phyloP scores from a whole-genome alignment of 2,797 vertebrate genomes.

The Tamandua tetradactyla region DNA sequence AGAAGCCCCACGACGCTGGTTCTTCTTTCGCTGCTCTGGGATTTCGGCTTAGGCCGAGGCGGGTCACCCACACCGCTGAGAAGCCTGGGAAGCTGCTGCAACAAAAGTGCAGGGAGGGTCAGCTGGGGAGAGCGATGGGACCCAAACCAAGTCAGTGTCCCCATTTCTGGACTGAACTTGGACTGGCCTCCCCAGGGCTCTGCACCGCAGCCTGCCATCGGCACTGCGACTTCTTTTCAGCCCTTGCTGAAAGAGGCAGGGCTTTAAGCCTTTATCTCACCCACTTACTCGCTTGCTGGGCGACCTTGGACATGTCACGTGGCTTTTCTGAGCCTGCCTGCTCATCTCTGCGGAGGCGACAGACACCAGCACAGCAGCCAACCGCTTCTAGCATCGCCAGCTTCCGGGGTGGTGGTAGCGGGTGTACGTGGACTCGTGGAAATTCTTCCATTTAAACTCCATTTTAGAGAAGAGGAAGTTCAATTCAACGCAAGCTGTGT shows the following conservation, averaged over 20 bases:
- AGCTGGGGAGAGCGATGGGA: constrained; percentile 62
- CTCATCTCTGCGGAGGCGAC: neutral
- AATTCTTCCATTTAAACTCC: neutral
- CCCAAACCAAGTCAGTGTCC: constrained; percentile 73
- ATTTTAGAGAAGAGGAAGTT: neutral
- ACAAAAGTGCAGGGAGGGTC: constrained; percentile 73
- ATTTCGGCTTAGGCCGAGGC: constrained; percentile 59
- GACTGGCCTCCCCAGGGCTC: neutral
- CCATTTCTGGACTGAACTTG: constrained; percentile 64
- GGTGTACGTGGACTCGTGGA: too few relatives aligned
- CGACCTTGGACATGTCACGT: neutral
- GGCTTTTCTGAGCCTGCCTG: neutral
- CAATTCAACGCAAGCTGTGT: neutral
- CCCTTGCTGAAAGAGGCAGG: neutral
- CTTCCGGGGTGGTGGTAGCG: neutral
- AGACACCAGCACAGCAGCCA: neutral
- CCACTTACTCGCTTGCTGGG: neutral
- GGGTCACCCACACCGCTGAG: constrained; percentile 68
- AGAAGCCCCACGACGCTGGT: constrained; percentile 72
- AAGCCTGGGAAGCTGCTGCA: constrained; percentile 75
- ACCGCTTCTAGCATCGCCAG: neutral
- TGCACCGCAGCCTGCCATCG: neutral
- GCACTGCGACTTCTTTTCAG: neutral
- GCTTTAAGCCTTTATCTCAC: neutral
- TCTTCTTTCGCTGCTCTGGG: constrained; percentile 71